Percentiles rank a stretch among this genome's conserved stretches.
Evolutionary conservation across 2,113 vertebrate genomes (phyloP).

Genomic region (Jaculus jaculus): DNA sequence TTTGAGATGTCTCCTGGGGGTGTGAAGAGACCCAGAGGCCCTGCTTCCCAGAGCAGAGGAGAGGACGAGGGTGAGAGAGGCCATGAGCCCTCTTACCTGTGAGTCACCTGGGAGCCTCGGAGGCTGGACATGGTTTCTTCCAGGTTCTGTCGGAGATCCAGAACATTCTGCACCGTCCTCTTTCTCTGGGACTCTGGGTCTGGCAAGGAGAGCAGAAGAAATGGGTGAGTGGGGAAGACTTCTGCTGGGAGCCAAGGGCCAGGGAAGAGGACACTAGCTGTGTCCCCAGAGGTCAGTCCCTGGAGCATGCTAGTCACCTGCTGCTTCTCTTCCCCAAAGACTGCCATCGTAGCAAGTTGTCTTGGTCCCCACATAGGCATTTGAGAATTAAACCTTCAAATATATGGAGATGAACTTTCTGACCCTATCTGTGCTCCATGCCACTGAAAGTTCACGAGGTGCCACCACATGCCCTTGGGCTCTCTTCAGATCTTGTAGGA

Average conservation of each 20-base stretch:
- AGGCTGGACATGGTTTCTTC: constrained; percentile 98
- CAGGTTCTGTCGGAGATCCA: constrained; percentile 97
- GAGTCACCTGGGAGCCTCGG: constrained; percentile 93
- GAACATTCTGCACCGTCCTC: constrained; percentile 96
- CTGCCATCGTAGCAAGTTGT: not conserved
- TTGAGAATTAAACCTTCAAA: not conserved
- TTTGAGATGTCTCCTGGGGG: not conserved
- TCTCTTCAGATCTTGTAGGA: not conserved
- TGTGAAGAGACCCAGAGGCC: not conserved
- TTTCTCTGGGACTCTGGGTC: constrained; percentile 97
- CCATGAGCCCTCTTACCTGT: constrained; percentile 86
- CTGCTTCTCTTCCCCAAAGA: not conserved
- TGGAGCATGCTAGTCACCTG: not conserved
- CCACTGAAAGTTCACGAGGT: not conserved
- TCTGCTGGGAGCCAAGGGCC: fast-evolving
- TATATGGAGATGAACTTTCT: not conserved
- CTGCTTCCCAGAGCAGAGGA: too few species aligned
- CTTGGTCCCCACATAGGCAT: not conserved
- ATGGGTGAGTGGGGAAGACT: not conserved
- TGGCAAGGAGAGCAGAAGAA: constrained; percentile 28
- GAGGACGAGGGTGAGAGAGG: fast-evolving
- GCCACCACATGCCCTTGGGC: not conserved
- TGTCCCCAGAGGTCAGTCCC: fast-evolving
- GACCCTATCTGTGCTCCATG: not conserved
- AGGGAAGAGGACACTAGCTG: fast-evolving